Base-by-base conservation (phyloP, 2,113 vertebrate genomes). In the Aptenodytes patagonicus region DNA sequence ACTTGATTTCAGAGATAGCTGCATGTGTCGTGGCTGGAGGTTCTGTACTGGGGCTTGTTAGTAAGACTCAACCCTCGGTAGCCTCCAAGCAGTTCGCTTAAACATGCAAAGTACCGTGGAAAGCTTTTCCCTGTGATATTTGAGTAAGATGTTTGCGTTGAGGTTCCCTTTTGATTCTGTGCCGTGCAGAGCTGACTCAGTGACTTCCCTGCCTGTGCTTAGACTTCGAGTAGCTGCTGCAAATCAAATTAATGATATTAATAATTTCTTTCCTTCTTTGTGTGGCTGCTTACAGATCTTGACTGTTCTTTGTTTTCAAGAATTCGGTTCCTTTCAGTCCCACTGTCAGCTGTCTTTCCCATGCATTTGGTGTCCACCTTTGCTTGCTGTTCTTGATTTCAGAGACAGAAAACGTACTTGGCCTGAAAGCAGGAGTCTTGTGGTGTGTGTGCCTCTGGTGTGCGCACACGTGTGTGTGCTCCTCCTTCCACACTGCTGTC, bases 371-470 rank as follows among this genome's bases (percentile, higher is more conserved):
- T 34, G 52, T 21, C 62, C 38, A 6, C 1, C 8, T 40, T 55
- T 1, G 0, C 52, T 31, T 20, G 54, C 65, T 6, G 6, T 28
- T 42, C 32, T 17, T 2, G 29, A 1, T 58, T 15, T 5, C 19
- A 13, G 36, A 4, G 71, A 2, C 4, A 14, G 52, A 9, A 51
- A 32, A 16, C 0, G 1, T 10, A 11, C 25, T 21, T 1, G 25
- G 38, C 7, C 42, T 7, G 52, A 1, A n/a, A 6, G 49, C 73
- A 9, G 64, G 57, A 18, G 42, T 2, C 1, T 3, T 0, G 7
- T 0, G 8, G 46, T 1, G 21, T 1, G 6, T 3, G 20, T 10
- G 46, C 19, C 25, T 10, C 49, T 49, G 78, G 28, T 6, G 26
- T 6, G 75, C 6, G 42, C 57, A 10, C 31, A 16, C 1, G 1